Evolutionary conservation across 2,113 vertebrate genomes (phyloP).

Genomic region (Dascyllus trimaculatus): DNA sequence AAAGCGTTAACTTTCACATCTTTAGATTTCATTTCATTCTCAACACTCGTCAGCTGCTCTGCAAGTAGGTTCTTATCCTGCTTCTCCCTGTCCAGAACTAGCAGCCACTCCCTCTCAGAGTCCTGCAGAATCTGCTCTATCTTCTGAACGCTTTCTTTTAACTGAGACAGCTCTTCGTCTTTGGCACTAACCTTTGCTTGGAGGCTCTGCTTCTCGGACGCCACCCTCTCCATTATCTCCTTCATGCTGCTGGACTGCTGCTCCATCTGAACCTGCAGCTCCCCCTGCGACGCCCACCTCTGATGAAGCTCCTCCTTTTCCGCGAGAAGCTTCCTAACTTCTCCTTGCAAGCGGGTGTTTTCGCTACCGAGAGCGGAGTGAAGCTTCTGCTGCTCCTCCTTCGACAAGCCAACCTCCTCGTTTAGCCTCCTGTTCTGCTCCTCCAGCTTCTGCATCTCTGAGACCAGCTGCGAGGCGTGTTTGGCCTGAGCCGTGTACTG

Average conservation of each 20-base stretch:
- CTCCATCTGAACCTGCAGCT: slow-evolving; percentile 77
- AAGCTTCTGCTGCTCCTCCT: slow-evolving; percentile 72
- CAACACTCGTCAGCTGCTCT: slow-evolving; percentile 82
- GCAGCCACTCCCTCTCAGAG: slow-evolving; percentile 88
- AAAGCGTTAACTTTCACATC: slow-evolving; percentile 85
- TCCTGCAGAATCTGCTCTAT: slow-evolving; percentile 86
- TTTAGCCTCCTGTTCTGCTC: slow-evolving; percentile 81
- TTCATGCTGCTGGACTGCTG: slow-evolving; percentile 81
- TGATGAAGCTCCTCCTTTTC: slow-evolving; percentile 82
- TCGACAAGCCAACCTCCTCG: slow-evolving; percentile 44
- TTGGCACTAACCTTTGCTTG: slow-evolving; percentile 92
- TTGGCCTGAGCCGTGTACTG: slow-evolving; percentile 84
- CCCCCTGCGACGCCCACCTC: slow-evolving; percentile 71
- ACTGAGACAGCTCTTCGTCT: slow-evolving; percentile 82
- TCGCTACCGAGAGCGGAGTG: slow-evolving; percentile 75
- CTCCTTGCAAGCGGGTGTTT: slow-evolving; percentile 77
- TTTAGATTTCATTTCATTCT: slow-evolving; percentile 85
- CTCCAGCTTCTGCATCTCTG: slow-evolving; percentile 80
- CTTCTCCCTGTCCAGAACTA: slow-evolving; percentile 84
- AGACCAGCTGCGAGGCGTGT: slow-evolving; percentile 71
- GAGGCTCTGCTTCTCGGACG: slow-evolving; percentile 85
- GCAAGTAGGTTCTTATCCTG: slow-evolving; percentile 82
- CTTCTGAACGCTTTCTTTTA: slow-evolving; percentile 83
- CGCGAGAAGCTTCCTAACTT: slow-evolving; percentile 71
- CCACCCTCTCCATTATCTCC: slow-evolving; percentile 80